Evolutionary conservation across 2,113 vertebrate species (phyloP), one percentile per base, ranked within the genome.

Genomic region (Lanius ludovicianus): DNA sequence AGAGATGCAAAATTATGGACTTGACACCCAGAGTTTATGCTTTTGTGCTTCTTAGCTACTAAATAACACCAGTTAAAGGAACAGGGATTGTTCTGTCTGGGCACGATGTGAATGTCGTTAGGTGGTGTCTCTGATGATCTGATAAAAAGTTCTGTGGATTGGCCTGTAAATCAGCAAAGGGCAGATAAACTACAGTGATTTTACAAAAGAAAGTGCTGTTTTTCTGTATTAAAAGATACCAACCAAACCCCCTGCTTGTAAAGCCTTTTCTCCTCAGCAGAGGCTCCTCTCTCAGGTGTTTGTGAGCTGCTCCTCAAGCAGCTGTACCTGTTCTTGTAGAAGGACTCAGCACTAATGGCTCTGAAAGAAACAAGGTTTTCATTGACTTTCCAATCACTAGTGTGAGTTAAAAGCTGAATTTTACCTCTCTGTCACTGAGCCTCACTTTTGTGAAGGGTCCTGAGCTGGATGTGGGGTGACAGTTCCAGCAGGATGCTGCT

Each of bases 321-420:
- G 74, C 68, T 94, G 9, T 57, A 24, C 79, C 84, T 73, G 49
- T 69, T 91, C 53, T 64, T 49, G 1, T 31, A 46, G 52, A 74
- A 73, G 84, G 88, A 73, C 84, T 90, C 3, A 5, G 74, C 2
- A 3, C 53, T 57, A 55, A 35, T 80, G 71, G 77, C 78, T 78
- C 82, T 91, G 60, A 95, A 92, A 30, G 81, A 95, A 96, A 88
- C 50, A 80, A 89, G 81, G 80, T 97, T 97, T 97, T 96, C 88
- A 89, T 96, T 75, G 90, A 56, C 83, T 87, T 95, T 84, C 94
- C 91, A 84, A 79, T 97, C 95, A 96, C 88, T 47, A 97, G 5
- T 4, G 2, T 89, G 86, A 97, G 93, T 93, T 97, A 96, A 97
- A 98, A 97, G 96, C 93, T 87, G 96, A 83, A 80, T 96, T 98